phyloP scores from a whole-genome alignment of 1,140 invertebrate genomes.

The Dolichoris vasculosae region DNA sequence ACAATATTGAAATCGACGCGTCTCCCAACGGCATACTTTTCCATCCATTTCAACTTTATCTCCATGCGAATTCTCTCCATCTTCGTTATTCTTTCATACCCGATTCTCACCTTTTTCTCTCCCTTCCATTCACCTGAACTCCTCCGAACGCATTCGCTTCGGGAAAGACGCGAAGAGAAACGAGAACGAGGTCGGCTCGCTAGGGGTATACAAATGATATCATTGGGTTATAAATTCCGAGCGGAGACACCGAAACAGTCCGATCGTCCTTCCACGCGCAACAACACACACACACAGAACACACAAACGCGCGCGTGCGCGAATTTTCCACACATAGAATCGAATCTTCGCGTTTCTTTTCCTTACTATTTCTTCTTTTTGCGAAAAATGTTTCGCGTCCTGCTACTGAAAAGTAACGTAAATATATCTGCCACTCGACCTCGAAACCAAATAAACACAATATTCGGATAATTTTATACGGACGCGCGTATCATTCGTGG shows the following conservation, averaged over 20 bases:
- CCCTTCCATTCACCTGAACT: constrained; percentile 41
- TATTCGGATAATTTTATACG: constrained; percentile 69
- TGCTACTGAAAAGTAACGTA: neutral
- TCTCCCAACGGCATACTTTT: neutral
- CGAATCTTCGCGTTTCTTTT: neutral
- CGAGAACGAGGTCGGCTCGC: neutral
- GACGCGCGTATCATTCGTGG: neutral
- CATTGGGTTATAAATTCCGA: constrained; percentile 74
- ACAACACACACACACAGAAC: neutral
- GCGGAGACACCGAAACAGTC: constrained; percentile 67
- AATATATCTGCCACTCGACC: constrained; percentile 59
- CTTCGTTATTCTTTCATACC: constrained; percentile 48
- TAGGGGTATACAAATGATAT: constrained; percentile 69
- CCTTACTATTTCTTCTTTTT: neutral
- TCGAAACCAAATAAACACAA: constrained; percentile 68
- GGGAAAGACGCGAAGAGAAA: constrained; percentile 48
- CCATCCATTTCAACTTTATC: constrained; percentile 25
- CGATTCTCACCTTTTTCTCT: constrained; percentile 33
- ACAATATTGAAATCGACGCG: constrained; percentile 10
- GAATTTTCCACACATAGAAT: neutral
- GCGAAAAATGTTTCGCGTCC: neutral
- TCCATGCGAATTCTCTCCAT: constrained; percentile 8
- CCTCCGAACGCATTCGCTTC: neutral
- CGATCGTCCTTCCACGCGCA: constrained; percentile 60
- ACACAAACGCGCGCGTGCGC: no score